Conservation (phyloP, 2,888 invertebrate species). For the Netelia virgata region DNA sequence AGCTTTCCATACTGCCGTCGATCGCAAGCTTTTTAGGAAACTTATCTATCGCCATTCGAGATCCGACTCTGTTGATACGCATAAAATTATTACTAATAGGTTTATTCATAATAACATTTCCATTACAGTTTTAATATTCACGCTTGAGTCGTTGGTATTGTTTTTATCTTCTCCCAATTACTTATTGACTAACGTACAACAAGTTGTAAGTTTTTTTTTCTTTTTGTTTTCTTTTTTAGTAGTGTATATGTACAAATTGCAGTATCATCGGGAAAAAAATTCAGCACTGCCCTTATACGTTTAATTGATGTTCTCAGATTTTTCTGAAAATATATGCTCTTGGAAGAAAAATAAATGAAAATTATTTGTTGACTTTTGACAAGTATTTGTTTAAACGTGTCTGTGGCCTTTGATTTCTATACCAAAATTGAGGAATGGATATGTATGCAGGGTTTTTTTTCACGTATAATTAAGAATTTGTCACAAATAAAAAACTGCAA, state of each 20-base stretch:
- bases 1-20: slow-evolving; percentile 28
- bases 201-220: slow-evolving; percentile 54
- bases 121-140: slow-evolving; percentile 65
- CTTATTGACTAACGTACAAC: slow-evolving; percentile 65
- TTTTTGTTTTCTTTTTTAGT: slow-evolving; percentile 49
- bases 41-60: background rate
- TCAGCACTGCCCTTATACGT: slow-evolving; percentile 54
- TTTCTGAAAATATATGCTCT: slow-evolving; percentile 57
- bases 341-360: slow-evolving; percentile 27
- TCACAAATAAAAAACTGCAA: slow-evolving; percentile 29
- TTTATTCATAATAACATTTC: slow-evolving; percentile 70
- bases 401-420: slow-evolving; percentile 19
- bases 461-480: slow-evolving; percentile 29
- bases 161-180: slow-evolving; percentile 37
- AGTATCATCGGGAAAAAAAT: slow-evolving; percentile 45
- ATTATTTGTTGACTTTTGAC: slow-evolving; percentile 20
- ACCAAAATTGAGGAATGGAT: slow-evolving; percentile 53
- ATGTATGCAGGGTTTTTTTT: slow-evolving; percentile 56
- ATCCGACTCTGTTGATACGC: slow-evolving; percentile 14
- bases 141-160: slow-evolving; percentile 56
- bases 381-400: background rate
- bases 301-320: slow-evolving; percentile 50
- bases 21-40: slow-evolving; percentile 8
- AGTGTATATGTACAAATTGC: slow-evolving; percentile 67
- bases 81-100: slow-evolving; percentile 61